phyloP scores from a whole-genome alignment of 2,113 vertebrate species.

The Lophius piscatorius region DNA sequence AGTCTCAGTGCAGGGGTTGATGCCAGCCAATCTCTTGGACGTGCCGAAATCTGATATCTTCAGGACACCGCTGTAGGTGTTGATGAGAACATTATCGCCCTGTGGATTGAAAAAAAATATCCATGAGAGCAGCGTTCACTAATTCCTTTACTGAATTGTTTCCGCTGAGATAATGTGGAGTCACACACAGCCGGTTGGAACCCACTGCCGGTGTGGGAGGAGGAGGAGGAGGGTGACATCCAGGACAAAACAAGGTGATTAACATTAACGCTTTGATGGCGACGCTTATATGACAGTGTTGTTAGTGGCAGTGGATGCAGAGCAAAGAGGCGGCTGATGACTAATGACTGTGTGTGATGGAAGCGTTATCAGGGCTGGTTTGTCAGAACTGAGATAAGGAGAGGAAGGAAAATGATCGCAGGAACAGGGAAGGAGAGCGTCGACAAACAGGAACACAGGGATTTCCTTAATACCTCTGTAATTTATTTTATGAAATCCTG shows the following conservation, averaged over 20 bases:
- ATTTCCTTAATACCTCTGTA: too few relatives aligned
- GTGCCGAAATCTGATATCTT: constrained; percentile 99
- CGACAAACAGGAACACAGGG: neutral
- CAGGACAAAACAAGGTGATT: constrained; percentile 63
- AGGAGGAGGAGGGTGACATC: constrained; percentile 7
- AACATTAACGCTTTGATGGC: constrained; percentile 43
- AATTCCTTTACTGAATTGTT: neutral
- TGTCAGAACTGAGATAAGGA: constrained; percentile 15
- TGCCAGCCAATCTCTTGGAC: constrained; percentile 96
- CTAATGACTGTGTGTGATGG: constrained; percentile 19
- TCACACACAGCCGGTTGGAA: constrained; percentile 14
- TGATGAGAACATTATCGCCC: constrained; percentile 98
- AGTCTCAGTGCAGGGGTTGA: constrained; percentile 97
- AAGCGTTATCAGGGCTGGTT: constrained; percentile 22
- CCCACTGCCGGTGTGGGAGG: neutral
- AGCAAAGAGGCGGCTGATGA: constrained; percentile 11
- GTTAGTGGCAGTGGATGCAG: constrained; percentile 39
- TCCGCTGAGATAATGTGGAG: neutral
- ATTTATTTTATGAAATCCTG: too few relatives aligned
- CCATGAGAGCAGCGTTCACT: constrained; percentile 17
- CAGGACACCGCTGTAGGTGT: constrained; percentile 97
- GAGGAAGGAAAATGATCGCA: neutral
- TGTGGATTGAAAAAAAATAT: constrained; percentile 66
- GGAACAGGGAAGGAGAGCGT: neutral
- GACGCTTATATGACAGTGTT: constrained; percentile 24